Base-by-base conservation (phyloP, 2,888 invertebrate genomes). In the Nemurella pictetii region DNA sequence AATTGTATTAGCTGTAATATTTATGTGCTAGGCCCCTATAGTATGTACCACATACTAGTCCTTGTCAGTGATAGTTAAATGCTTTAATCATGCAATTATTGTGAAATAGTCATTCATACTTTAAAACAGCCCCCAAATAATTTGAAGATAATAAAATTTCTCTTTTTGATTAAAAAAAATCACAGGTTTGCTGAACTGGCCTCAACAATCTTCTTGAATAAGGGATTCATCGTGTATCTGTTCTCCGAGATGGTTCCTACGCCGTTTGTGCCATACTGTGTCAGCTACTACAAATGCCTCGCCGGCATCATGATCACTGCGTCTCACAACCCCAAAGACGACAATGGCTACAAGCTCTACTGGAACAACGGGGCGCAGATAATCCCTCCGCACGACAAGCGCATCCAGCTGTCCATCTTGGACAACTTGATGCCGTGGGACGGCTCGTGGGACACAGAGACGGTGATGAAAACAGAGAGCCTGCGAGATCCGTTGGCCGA, bases 311-410 rank as follows among this genome's bases (percentile, higher is more conserved):
- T 98, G 96, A 94, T 98, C 4, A 99, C 98, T 0, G 98, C 98
- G 0, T 98, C 98, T 0, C 98, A 98, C 89, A 98, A 98, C 91
- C 98, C 98, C 0, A 97, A 97, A 89, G 95, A 97, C 32, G 98
- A 99, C 89, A 98, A 98, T 89, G 98, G 98, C 0, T 99, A 99
- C 89, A 99, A 99, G 92, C 98, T 98, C 5, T 99, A 99, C 90
- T 98, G 98, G 95, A 92, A 93, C 9, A 99, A 99, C 90, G 98
- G 98, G 0, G 95, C 97, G 7, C 99, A 99, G 93, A 98, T 99
- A 86, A 95, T 98, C 86, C 90, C 96, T 0, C 99, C 99, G 0
- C 96, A 96, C 87, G 99, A 99, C 89, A 94, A 95, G 88, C 93
- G 94, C 77, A 98, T 99, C 86, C 94, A 98, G 87, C 91, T 94